Evolutionary conservation across 2,797 vertebrate genomes (phyloP).

Genomic region (Lophius americanus): DNA sequence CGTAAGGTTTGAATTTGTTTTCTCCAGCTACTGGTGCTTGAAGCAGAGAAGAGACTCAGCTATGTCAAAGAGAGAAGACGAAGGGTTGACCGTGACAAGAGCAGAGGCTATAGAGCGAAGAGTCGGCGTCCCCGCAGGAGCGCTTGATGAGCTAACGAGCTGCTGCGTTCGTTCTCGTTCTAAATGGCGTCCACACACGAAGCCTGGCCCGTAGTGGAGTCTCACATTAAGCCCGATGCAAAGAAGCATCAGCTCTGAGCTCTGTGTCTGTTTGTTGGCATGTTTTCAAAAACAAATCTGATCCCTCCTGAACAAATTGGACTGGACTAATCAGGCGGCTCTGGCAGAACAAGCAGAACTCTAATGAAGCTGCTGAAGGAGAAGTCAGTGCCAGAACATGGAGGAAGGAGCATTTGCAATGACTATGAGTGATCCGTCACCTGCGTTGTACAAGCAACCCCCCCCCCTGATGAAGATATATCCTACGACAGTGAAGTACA

Average conservation of each 20-base stretch:
- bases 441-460: too few relatives aligned
- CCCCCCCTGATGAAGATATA: too few relatives aligned
- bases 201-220: conserved; percentile 8
- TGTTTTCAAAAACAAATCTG: conserved; percentile 45
- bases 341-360: conserved; percentile 48
- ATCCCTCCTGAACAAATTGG: conserved; percentile 48
- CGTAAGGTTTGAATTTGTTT: not conserved
- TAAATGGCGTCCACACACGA: conserved; percentile 33
- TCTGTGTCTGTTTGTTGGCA: conserved; percentile 39
- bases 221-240: conserved; percentile 32
- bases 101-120: not conserved
- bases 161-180: conserved; percentile 34
- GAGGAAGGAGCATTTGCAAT: not conserved
- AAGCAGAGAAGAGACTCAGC: conserved; percentile 11
- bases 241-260: conserved; percentile 30
- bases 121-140: conserved; percentile 23
- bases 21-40: not conserved
- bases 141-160: conserved; percentile 43
- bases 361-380: conserved; percentile 45
- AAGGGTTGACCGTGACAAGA: not conserved
- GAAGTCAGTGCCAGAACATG: conserved; percentile 25
- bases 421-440: too few relatives aligned
- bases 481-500: too few relatives aligned
- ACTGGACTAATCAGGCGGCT: conserved; percentile 42
- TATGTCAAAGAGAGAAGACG: not conserved